Conservation (phyloP, 2,797 vertebrate genomes). For the Anomalospiza imberbis region DNA sequence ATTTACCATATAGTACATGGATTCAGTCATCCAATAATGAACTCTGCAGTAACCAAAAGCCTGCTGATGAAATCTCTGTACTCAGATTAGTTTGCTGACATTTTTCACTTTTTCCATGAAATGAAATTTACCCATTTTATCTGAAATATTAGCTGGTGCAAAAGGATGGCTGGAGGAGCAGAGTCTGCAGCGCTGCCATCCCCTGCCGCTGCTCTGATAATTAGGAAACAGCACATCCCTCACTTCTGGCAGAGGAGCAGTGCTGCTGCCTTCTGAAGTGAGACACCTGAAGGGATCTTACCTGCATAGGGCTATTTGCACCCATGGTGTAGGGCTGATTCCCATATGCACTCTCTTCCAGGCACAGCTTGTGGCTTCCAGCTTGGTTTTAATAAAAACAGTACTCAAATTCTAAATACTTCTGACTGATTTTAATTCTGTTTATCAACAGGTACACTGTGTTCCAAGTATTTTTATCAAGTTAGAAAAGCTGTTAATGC, state of each 20-base stretch:
- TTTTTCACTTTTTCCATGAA: neutral
- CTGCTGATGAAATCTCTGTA: neutral
- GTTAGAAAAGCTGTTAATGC: neutral
- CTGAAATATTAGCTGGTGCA: neutral
- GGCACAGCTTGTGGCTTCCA: neutral
- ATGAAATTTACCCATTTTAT: neutral
- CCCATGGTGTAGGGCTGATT: neutral
- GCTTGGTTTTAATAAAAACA: neutral
- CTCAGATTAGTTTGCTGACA: neutral
- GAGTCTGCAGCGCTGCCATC: accelerated
- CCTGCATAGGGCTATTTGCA: neutral
- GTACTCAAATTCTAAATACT: neutral
- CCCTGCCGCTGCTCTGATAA: neutral
- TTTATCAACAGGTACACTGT: neutral
- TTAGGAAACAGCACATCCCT: neutral
- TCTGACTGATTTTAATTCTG: neutral
- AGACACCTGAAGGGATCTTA: neutral
- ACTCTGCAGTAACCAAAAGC: neutral
- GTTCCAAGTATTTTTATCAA: neutral
- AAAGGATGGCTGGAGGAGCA: neutral
- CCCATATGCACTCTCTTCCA: neutral
- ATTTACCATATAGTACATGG: neutral
- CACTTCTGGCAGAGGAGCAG: neutral
- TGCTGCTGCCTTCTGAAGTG: neutral
- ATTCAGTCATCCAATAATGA: neutral